phyloP scores from a whole-genome alignment of 2,797 vertebrate species.

The Sardinella longiceps region DNA sequence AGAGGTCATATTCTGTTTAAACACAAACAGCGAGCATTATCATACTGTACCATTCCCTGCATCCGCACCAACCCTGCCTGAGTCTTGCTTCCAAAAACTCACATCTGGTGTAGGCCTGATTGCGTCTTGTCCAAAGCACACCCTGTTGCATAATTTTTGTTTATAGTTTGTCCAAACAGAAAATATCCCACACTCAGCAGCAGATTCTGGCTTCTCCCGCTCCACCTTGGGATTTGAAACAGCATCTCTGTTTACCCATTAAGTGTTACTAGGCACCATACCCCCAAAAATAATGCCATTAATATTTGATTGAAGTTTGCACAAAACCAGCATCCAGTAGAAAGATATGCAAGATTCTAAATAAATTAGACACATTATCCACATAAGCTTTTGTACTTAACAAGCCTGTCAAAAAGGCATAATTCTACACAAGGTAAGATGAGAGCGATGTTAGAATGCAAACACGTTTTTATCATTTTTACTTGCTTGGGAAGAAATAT shows the following conservation, averaged over 20 bases:
- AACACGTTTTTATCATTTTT: neutral
- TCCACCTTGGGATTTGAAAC: constrained; percentile 8
- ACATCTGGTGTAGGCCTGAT: constrained; percentile 72
- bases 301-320: neutral
- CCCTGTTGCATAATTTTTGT: constrained; percentile 59
- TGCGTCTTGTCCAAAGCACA: constrained; percentile 65
- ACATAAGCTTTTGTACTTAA: neutral
- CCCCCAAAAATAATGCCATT: neutral
- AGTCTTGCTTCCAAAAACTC: constrained; percentile 67
- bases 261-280: neutral
- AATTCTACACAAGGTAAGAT: neutral
- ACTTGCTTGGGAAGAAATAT: neutral
- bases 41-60: constrained; percentile 63
- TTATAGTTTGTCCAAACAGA: constrained; percentile 71
- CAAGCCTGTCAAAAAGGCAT: neutral
- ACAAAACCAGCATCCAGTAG: neutral
- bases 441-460: neutral
- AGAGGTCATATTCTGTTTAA: constrained; percentile 57
- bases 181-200: constrained; percentile 37
- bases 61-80: constrained; percentile 59
- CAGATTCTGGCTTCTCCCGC: neutral
- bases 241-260: constrained; percentile 3
- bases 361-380: neutral
- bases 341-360: neutral
- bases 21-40: constrained; percentile 62